These are phyloP conservation scores for Hexactinellida sp. DNA, from an alignment of 37 sponge, comb jelly and placozoan genomes.

Conservation along the genomic window DNA sequence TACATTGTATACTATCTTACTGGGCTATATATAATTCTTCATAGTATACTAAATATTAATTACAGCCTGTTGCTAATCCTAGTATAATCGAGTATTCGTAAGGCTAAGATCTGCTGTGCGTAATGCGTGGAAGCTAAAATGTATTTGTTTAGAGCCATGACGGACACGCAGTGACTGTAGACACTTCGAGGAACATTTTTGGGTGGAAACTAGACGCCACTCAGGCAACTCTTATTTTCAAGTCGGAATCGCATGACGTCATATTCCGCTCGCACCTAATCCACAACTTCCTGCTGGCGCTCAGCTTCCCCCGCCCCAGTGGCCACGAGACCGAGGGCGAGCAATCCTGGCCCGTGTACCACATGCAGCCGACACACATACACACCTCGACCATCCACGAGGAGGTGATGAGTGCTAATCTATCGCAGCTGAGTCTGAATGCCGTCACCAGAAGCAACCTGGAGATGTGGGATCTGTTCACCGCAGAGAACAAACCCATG, in stretches of 20 bases:
- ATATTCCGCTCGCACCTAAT: neutral
- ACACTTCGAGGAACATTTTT: neutral
- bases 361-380: neutral
- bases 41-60: too few relatives aligned
- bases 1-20: too few relatives aligned
- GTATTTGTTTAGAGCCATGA: neutral
- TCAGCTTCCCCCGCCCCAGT: neutral
- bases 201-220: neutral
- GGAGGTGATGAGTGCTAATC: neutral
- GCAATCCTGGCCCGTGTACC: neutral
- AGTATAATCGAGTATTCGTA: too few relatives aligned
- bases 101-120: too few relatives aligned
- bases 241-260: neutral
- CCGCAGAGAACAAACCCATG: neutral
- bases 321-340: neutral
- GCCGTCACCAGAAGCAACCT: neutral
- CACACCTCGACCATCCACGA: neutral
- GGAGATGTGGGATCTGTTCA: neutral
- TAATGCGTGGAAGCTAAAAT: too few relatives aligned
- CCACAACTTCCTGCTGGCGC: neutral
- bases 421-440: neutral
- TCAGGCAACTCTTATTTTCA: neutral
- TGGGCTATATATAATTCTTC: too few relatives aligned
- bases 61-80: too few relatives aligned
- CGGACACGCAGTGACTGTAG: neutral